A percentile compares a stretch with the other conserved stretches of the same genome.
These are phyloP conservation scores for Dermochelys coriacea DNA, from an alignment of 2,797 vertebrate genomes.

Conservation along the genomic window DNA sequence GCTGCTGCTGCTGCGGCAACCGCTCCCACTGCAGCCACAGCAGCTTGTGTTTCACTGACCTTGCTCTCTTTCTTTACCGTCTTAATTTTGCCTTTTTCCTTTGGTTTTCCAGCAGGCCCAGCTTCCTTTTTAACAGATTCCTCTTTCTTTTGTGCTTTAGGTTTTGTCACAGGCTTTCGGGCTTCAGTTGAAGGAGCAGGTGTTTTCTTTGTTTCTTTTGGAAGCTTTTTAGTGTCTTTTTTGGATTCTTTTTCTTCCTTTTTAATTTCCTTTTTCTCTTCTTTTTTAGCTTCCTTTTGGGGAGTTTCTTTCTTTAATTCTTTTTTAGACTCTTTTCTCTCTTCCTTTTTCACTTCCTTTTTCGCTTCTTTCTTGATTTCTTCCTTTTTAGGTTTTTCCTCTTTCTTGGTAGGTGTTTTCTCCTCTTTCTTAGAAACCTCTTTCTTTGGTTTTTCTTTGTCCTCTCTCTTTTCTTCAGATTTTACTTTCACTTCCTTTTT, in stretches of 20 bases:
- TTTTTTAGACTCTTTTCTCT: slow-evolving; percentile 88
- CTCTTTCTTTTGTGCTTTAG: slow-evolving; percentile 91
- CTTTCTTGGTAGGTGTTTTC: slow-evolving; percentile 84
- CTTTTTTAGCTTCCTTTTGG: slow-evolving; percentile 85
- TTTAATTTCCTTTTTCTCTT: slow-evolving; percentile 91
- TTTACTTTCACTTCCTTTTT: slow-evolving; percentile 90
- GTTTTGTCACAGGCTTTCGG: slow-evolving; percentile 87
- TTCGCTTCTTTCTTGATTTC: slow-evolving; percentile 82
- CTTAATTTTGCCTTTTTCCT: slow-evolving; percentile 92
- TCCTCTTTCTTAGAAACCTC: slow-evolving; percentile 82
- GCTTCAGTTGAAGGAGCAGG: slow-evolving; percentile 78
- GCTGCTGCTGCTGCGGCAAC: slow-evolving; percentile 46
- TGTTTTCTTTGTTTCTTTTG: slow-evolving; percentile 90
- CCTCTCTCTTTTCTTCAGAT: slow-evolving; percentile 89
- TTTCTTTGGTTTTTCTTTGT: slow-evolving; percentile 89
- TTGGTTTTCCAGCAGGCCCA: slow-evolving; percentile 84
- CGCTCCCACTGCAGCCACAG: slow-evolving; percentile 36
- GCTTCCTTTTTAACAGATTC: slow-evolving; percentile 87
- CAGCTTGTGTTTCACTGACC: slow-evolving; percentile 67
- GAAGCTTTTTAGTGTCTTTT: slow-evolving; percentile 89
- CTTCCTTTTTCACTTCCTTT: slow-evolving; percentile 90
- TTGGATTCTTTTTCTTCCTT: slow-evolving; percentile 88
- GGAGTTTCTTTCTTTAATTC: slow-evolving; percentile 87
- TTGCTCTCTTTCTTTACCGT: slow-evolving; percentile 86
- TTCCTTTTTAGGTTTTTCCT: slow-evolving; percentile 87